Evolutionary conservation across 1,140 invertebrate genomes (phyloP), one percentile per base, ranked within the genome.

Genomic region (Cepaea nemoralis): DNA sequence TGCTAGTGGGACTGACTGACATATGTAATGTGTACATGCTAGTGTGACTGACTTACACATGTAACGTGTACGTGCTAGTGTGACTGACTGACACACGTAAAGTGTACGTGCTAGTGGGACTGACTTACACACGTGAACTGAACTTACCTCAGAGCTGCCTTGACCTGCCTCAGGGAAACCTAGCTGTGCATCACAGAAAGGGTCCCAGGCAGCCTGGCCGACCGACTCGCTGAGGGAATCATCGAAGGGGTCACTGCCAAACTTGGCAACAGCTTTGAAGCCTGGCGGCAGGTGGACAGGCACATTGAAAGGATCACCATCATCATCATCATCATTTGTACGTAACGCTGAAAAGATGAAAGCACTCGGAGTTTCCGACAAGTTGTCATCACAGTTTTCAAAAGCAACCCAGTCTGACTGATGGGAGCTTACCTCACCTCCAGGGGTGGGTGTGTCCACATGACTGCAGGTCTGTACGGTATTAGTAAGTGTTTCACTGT

Each of bases 291-390:
- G 39, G 27, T 77, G 76, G 27, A 80, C 55, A 16, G 82, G 82
- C n/a, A 83, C 45, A 27, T 48, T 48, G 63, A 83, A 83, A 27
- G 82, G 82, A 48, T 83, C 82, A 50, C 37, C 39, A 3, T 39
- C 0, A n/a, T 59, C 19, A 27, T 75, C 14, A 19, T 37, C n/a
- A 74, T 31, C 22, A 39, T 75, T 31, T 75, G 71, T 71, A 33
- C 10, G 6, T 45, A 45, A 45, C 16, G 6, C 16, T n/a, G 50
- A 24, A 14, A 55, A 55, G 50, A n/a, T 5, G 50, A 55, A 55
- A 55, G 8, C 5, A 22, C 50, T 55, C 50, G 3, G 12, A n/a
- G 12, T 80, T 67, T 40, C 67, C 59, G 67, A 33, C 39, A 35
- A 70, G 55, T 37, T 55, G n/a, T n/a, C n/a, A 35, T 6, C 67